A percentile compares a stretch with the other conserved stretches of the same genome.
phyloP scores from a whole-genome alignment of 1,140 invertebrate species.

The Drosophila fuyamai region DNA sequence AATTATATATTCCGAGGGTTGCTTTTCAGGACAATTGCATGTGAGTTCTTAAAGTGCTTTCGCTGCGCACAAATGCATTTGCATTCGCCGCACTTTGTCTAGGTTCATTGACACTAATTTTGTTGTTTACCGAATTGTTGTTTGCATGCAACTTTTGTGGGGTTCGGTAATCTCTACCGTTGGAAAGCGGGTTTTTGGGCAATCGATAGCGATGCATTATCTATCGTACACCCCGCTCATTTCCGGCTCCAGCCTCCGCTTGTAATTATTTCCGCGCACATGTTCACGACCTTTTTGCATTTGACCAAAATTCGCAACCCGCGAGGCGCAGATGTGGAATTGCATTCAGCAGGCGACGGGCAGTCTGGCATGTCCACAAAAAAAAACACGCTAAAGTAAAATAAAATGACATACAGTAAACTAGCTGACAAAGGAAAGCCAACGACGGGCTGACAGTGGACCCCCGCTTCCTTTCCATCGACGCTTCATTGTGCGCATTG shows the following conservation, averaged over 20 bases:
- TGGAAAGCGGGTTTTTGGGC: slow-evolving; percentile 47
- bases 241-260: slow-evolving; percentile 36
- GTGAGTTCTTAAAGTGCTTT: slow-evolving; percentile 22
- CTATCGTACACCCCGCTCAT: not conserved
- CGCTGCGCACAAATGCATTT: slow-evolving; percentile 11
- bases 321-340: slow-evolving; percentile 8
- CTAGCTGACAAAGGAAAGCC: slow-evolving; percentile 40
- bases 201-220: slow-evolving; percentile 57
- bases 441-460: slow-evolving; percentile 13
- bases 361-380: slow-evolving; percentile 52
- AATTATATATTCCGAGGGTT: slow-evolving; percentile 31
- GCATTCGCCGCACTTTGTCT: slow-evolving; percentile 10
- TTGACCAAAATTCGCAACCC: slow-evolving; percentile 31
- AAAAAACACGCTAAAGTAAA: slow-evolving; percentile 27
- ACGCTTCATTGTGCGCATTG: slow-evolving; percentile 36
- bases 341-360: slow-evolving; percentile 49
- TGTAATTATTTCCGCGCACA: slow-evolving; percentile 56
- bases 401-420: slow-evolving; percentile 21
- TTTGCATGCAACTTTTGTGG: slow-evolving; percentile 13
- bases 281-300: slow-evolving; percentile 37
- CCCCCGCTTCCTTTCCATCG: slow-evolving; percentile 15
- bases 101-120: slow-evolving; percentile 39
- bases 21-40: slow-evolving; percentile 38
- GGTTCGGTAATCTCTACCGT: slow-evolving; percentile 26
- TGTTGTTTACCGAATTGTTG: slow-evolving; percentile 10